phyloP scores from a whole-genome alignment of 1,140 invertebrate species.

The Scylla paramamosain region DNA sequence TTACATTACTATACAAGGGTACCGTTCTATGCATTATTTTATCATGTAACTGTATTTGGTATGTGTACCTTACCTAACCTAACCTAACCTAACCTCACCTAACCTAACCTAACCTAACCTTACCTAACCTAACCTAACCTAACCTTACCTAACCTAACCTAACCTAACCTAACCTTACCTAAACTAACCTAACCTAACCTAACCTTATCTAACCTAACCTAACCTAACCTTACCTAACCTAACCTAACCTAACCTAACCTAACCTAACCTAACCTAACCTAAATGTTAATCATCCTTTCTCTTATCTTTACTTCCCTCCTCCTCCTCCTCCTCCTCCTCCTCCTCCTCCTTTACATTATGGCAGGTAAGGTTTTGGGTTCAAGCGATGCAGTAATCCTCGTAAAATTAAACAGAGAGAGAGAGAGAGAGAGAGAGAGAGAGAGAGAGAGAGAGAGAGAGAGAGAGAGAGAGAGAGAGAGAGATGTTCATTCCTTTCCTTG shows the following conservation, averaged over 20 bases:
- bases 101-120: background rate
- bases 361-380: background rate
- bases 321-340: slow-evolving; percentile 4
- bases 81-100: background rate
- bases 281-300: background rate
- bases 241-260: background rate
- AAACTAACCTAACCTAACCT: too few relatives aligned
- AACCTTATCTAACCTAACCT: too few relatives aligned
- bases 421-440: background rate
- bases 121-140: too few relatives aligned
- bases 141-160: too few relatives aligned
- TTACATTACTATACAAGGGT: too few relatives aligned
- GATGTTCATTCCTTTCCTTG: background rate
- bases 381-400: background rate
- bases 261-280: background rate
- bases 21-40: too few relatives aligned
- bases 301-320: background rate
- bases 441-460: background rate
- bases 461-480: background rate
- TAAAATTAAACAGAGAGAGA: background rate
- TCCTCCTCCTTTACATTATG: background rate
- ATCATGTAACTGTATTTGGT: too few relatives aligned
- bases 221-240: too few relatives aligned
- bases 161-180: too few relatives aligned
- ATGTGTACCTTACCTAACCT: too few relatives aligned